Percentiles rank a stretch among this genome's conserved stretches.
phyloP scores from a whole-genome alignment of 1,140 invertebrate genomes.

The Holcopasites calliopsidis region DNA sequence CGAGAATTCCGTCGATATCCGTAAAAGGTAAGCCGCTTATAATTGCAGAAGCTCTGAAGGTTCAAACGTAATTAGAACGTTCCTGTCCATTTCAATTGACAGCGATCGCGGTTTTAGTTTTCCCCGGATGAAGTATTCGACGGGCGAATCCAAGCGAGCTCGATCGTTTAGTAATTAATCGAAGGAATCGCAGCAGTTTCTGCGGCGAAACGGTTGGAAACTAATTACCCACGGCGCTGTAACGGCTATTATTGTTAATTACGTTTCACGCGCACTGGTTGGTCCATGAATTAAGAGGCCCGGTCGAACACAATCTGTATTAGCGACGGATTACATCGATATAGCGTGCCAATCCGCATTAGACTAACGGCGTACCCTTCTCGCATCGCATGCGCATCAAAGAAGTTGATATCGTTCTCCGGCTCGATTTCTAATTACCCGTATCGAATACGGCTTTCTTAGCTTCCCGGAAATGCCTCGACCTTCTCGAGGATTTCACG shows the following conservation, averaged over 20 bases:
- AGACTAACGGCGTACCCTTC: conserved; percentile 7
- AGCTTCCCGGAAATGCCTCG: not conserved
- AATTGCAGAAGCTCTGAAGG: too few species aligned
- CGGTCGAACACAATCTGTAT: conserved; percentile 38
- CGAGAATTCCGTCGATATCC: too few species aligned
- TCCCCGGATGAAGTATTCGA: too few species aligned
- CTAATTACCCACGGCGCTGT: conserved; percentile 48
- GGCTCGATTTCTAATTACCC: conserved; percentile 46
- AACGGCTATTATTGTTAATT: conserved; percentile 58
- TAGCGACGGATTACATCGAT: conserved; percentile 53
- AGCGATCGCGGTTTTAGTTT: too few species aligned
- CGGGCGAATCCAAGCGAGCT: not conserved
- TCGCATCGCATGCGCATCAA: conserved; percentile 17
- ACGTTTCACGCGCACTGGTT: conserved; percentile 39
- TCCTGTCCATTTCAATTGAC: too few species aligned
- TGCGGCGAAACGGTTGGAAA: conserved; percentile 14
- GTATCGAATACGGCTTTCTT: not conserved
- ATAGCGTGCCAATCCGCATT: conserved; percentile 59
- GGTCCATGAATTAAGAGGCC: conserved; percentile 18
- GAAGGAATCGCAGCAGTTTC: conserved; percentile 19
- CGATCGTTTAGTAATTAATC: conserved; percentile 16
- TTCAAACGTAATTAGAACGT: too few species aligned
- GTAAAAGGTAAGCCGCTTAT: too few species aligned
- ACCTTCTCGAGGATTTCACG: not conserved
- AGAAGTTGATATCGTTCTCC: conserved; percentile 35